Evolutionary conservation across 2,888 invertebrate genomes (phyloP).

Genomic region (Gibbula magus): DNA sequence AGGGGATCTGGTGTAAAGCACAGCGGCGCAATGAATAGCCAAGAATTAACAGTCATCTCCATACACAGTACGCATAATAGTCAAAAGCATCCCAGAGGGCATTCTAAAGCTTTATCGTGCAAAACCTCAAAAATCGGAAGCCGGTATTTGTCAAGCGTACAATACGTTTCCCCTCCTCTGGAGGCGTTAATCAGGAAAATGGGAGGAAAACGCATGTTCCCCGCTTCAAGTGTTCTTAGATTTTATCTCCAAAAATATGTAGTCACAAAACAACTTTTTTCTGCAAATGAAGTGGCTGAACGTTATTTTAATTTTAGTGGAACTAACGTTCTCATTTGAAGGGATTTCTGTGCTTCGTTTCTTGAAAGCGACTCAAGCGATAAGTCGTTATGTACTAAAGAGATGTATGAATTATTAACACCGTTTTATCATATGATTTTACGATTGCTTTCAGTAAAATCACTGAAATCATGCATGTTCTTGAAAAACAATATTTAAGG

Average conservation of each 20-base stretch:
- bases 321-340: too few relatives aligned
- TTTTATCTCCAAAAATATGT: too few relatives aligned
- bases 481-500: too few relatives aligned
- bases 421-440: too few relatives aligned
- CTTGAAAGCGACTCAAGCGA: too few relatives aligned
- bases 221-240: neutral
- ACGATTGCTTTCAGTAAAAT: too few relatives aligned
- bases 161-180: slow-evolving; percentile 3
- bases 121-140: slow-evolving; percentile 23
- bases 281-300: neutral
- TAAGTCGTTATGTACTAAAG: too few relatives aligned
- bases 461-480: too few relatives aligned
- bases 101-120: slow-evolving; percentile 15
- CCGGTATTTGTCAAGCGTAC: slow-evolving; percentile 7
- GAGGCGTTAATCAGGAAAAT: neutral
- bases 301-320: neutral
- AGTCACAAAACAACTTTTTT: neutral
- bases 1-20: neutral
- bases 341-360: too few relatives aligned
- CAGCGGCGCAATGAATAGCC: slow-evolving; percentile 3
- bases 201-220: slow-evolving; percentile 15
- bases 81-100: neutral
- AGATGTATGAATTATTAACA: too few relatives aligned
- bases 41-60: neutral
- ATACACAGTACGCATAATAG: neutral